Evolutionary conservation across 1,140 invertebrate genomes (phyloP), one percentile per base, ranked within the genome.

Genomic region (Neotoxoptera formosana): DNA sequence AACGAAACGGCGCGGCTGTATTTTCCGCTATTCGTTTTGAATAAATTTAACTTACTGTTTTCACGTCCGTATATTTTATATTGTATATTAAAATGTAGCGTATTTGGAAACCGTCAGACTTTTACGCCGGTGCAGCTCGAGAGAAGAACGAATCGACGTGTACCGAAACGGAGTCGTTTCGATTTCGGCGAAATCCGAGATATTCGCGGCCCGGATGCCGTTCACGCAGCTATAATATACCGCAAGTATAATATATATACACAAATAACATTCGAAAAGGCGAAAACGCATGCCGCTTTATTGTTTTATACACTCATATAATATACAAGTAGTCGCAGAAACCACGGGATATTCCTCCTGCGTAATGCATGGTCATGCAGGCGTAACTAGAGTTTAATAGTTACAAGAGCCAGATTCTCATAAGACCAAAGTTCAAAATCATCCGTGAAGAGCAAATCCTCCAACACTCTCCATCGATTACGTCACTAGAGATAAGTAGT

Each of bases 41-140:
- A 90, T 90, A 90, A 90, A 90, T 67, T 90, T 60, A 20, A 90
- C 89, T 90, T 11, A 23, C 51, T 60, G 56, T 41, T 67, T 60
- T 90, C 25, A 7, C 7, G 53, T 48, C 30, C 30, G 45, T 48
- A 17, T 87, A 36, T 17, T 34, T 36, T 76, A 76, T 36, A 7
- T 83, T 83, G 36, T 83, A 67, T 8, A 67, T 67, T 11, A 17
- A 45, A 83, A 41, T 83, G 45, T 84, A 84, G 8, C 9, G 36
- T 34, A 81, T 84, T 48, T 17, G 30, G 17, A 36, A 89, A 89
- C n/a, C 23, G 34, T 53, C 87, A 89, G 21, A 53, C 48, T 20
- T 89, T 89, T 36, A 11, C 47, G 48, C 7, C 17, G 51, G 51
- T 53, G 51, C 20, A 53, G 21, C 21, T 53, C 4, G 51, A 21